Evolutionary conservation across 2,888 invertebrate species (phyloP).

Genomic region (Seladonia tumulorum): DNA sequence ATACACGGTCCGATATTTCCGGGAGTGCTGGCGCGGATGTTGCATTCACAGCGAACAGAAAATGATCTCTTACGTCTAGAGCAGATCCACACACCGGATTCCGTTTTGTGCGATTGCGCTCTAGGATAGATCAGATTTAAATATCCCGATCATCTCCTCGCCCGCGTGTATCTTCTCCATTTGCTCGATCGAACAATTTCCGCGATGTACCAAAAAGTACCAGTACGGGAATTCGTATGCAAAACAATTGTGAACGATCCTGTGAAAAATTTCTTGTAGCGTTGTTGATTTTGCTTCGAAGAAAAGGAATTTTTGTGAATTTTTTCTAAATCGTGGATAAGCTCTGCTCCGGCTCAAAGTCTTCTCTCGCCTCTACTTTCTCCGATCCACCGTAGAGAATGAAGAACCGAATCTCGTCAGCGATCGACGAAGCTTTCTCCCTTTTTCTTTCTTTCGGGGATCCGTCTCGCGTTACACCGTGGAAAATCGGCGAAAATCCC

Average conservation of each 20-base stretch:
- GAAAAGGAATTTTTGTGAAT: not conserved
- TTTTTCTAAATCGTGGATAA: not conserved
- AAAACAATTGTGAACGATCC: not conserved
- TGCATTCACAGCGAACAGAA: slow-evolving; percentile 45
- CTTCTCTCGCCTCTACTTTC: not conserved
- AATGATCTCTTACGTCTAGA: slow-evolving; percentile 63
- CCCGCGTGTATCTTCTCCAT: not conserved
- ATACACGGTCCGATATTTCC: slow-evolving; percentile 69
- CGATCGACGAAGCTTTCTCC: not conserved
- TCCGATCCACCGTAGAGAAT: not conserved
- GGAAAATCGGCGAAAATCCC: not conserved
- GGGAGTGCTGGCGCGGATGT: slow-evolving; percentile 38
- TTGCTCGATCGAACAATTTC: not conserved
- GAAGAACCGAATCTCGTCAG: not conserved
- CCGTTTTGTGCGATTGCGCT: slow-evolving; percentile 48
- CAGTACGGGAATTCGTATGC: too few species aligned
- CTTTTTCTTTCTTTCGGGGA: not conserved
- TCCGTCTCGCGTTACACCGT: slow-evolving; percentile 5
- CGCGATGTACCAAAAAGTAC: not conserved
- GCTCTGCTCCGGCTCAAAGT: not conserved
- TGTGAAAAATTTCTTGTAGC: not conserved
- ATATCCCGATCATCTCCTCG: not conserved
- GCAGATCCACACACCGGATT: slow-evolving; percentile 48
- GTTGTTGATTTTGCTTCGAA: not conserved
- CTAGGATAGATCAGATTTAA: slow-evolving; percentile 49